Evolutionary conservation across 2,888 invertebrate species (phyloP), one percentile per base, ranked within the genome.

Genomic region (Drosophila tripunctata): DNA sequence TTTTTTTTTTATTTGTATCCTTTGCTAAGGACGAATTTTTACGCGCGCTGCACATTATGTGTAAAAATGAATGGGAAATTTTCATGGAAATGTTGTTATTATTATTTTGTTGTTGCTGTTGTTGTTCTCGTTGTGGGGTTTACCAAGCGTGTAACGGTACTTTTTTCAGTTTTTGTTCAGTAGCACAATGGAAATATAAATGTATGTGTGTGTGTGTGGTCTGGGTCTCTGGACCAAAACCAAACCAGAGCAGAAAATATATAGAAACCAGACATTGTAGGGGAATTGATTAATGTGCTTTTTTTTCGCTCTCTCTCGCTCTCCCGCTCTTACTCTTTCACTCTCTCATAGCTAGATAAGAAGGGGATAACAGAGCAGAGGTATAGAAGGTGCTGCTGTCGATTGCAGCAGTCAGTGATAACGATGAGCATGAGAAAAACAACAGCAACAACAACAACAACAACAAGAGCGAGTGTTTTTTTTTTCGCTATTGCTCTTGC

Each of bases 281-380:
- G 48, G 65, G 67, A 87, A 84, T 88, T 85, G 85, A 85, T 88
- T 87, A 85, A 85, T 85, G 85, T 84, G 78, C 67, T 81, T 81
- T 80, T 74, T 67, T 71, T 63, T 66, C 66, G 50, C 45, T 58
- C 71, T 76, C 67, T 71, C 65, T 22, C 50, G 52, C 44, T 63
- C 19, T n/a, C n/a, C n/a, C n/a, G n/a, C n/a, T n/a, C n/a, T n/a
- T n/a, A n/a, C n/a, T n/a, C n/a, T n/a, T n/a, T n/a, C n/a, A n/a
- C n/a, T n/a, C n/a, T n/a, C n/a, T n/a, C n/a, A n/a, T n/a, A n/a
- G n/a, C n/a, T n/a, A n/a, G n/a, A n/a, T 1, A 14, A 0, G 17
- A 4, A n/a, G 4, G 17, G 1, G 17, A 6, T 1, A 17, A 17
- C 4, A 17, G 5, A 7, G 3, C 4, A 2, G n/a, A n/a, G 43